Base-by-base conservation (phyloP, 2,797 vertebrate species). In the Cyprinodon diabolis region DNA sequence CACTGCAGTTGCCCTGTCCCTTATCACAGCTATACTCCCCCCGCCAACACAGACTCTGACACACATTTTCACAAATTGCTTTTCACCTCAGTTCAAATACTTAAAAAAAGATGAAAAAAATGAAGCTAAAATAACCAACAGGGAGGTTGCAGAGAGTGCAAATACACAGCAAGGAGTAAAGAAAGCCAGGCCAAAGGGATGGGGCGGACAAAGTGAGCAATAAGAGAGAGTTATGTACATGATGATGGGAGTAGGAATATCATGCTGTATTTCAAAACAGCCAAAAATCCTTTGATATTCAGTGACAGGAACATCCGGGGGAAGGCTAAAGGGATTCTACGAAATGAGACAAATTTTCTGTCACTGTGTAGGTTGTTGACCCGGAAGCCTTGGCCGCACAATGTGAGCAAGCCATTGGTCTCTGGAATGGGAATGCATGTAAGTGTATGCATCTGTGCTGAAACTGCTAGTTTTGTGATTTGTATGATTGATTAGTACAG, bases 181-280 rank as follows among this genome's bases (percentile, higher is more conserved):
- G 82, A 66, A 65, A 80, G 69, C 40, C 45, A 70, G 69, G 75
- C 69, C n/a, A 19, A 78, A 80, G 81, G 87, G 87, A 91, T 83
- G 80, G 72, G 66, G 71, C 47, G 56, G 86, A 87, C 83, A 88
- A 81, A 80, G 72, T 56, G 65, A 73, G 84, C 84, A 89, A 87
- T 92, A 87, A 93, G 60, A 83, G 89, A 94, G 93, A 94, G 82
- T 91, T 92, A 94, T 93, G 91, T 84, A 79, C 71, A 69, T 84
- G 71, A 86, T 91, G 78, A 86, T 87, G 89, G 87, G 84, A 88
- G 85, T 88, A 74, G 80, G 82, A 88, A 89, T 87, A 86, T 89
- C 55, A 78, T 81, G 89, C 82, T 86, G 85, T 92, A 84, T 90
- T 90, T 89, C 82, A 86, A 81, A 82, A 88, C 88, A 85, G 76